Conservation (phyloP, 2,888 invertebrate genomes). For the Tromatobia lineatoria region DNA sequence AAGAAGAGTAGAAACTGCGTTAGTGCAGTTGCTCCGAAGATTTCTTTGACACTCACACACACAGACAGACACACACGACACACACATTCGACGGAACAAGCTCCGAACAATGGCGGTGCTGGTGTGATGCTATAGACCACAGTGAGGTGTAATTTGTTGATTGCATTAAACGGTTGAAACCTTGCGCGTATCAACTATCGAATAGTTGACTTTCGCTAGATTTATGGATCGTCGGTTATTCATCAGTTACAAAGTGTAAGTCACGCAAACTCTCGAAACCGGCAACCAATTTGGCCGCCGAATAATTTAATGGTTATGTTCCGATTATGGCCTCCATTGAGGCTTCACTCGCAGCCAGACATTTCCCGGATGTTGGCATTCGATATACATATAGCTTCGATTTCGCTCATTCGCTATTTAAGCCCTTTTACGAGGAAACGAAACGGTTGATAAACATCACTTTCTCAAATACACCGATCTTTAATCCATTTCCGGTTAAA, state of each 20-base stretch:
- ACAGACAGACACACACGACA: neutral
- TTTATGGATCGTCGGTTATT: slow-evolving; percentile 3
- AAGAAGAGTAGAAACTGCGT: too few species aligned
- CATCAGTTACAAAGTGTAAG: slow-evolving; percentile 33
- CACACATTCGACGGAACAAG: slow-evolving; percentile 11
- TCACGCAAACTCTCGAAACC: neutral
- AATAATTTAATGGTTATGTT: slow-evolving; percentile 79
- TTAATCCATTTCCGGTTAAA: neutral
- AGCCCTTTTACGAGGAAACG: neutral
- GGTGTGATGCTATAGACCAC: slow-evolving; percentile 23
- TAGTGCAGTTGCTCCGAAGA: too few species aligned
- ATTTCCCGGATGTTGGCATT: slow-evolving; percentile 67
- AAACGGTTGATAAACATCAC: neutral
- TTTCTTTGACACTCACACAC: too few species aligned
- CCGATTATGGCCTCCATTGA: slow-evolving; percentile 77
- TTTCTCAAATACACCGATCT: neutral
- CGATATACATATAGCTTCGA: slow-evolving; percentile 49
- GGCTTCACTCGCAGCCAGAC: slow-evolving; percentile 65
- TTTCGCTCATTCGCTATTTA: neutral
- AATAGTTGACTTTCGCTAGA: neutral
- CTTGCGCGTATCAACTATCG: neutral
- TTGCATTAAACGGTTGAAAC: neutral
- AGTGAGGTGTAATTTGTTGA: slow-evolving; percentile 20
- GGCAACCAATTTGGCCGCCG: slow-evolving; percentile 7
- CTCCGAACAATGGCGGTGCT: slow-evolving; percentile 37